Evolutionary conservation across 37 sponge, comb jelly and placozoan species (phyloP).

Genomic region (Diacarnus erythraeanus): DNA sequence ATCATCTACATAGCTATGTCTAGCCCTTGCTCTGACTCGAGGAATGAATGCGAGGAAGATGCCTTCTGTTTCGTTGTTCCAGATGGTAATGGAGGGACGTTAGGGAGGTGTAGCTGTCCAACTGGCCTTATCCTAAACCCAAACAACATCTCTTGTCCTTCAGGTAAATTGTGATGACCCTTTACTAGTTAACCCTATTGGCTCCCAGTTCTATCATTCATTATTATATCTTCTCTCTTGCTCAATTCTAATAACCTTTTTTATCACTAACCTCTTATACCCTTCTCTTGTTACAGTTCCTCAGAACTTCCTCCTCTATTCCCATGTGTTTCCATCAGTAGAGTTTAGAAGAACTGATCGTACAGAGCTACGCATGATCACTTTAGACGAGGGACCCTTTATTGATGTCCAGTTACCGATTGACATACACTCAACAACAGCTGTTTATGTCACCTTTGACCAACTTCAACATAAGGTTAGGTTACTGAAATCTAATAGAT

Average conservation of each 20-base stretch:
- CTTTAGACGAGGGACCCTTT: not conserved
- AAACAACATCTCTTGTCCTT: conserved; percentile 9
- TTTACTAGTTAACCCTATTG: too few relatives aligned
- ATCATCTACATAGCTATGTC: not conserved
- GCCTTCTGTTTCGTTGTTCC: conserved; percentile 48
- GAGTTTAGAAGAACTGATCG: not conserved
- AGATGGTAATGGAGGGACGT: not conserved
- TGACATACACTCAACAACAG: not conserved
- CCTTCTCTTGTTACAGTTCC: not conserved
- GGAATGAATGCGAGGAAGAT: conserved; percentile 20
- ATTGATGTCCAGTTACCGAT: conserved; percentile 10
- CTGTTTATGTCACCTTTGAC: conserved; percentile 17
- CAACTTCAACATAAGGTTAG: not conserved
- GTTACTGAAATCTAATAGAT: too few relatives aligned
- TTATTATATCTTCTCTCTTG: not conserved
- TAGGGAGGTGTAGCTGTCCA: conserved; percentile 33
- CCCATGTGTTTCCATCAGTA: not conserved
- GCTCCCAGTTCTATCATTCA: too few relatives aligned
- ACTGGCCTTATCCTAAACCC: conserved; percentile 23
- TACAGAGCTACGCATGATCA: not conserved
- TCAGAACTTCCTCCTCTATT: not conserved
- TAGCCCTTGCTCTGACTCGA: conserved; percentile 13
- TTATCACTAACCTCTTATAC: too few relatives aligned
- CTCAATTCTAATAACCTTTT: not conserved
- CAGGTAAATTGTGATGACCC: conserved; percentile 6